Evolutionary conservation across 2,113 vertebrate genomes (phyloP).

Genomic region (Sphyrna mokarran): DNA sequence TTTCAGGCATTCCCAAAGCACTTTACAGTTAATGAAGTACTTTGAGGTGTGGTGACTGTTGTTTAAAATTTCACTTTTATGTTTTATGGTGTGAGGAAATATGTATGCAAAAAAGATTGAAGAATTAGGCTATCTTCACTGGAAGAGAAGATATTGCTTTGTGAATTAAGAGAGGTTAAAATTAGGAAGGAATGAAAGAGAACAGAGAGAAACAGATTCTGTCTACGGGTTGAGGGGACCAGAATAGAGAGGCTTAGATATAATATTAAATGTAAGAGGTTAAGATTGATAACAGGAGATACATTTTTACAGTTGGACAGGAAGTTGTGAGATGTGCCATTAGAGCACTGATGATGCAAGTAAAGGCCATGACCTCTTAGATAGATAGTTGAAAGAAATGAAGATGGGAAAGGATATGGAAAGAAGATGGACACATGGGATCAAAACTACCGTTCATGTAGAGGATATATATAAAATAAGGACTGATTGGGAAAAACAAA

Average conservation of each 20-base stretch:
- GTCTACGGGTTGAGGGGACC: not conserved
- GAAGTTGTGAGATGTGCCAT: not conserved
- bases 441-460: not conserved
- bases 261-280: not conserved
- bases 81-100: not conserved
- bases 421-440: not conserved
- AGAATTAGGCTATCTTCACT: not conserved
- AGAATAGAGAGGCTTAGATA: not conserved
- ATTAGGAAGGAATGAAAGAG: not conserved
- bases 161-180: not conserved
- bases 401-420: not conserved
- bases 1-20: not conserved
- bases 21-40: not conserved
- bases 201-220: not conserved
- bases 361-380: not conserved
- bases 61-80: not conserved
- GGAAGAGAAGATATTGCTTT: not conserved
- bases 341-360: not conserved
- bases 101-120: not conserved
- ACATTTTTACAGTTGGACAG: not conserved
- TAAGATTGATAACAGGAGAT: not conserved
- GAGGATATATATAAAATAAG: not conserved
- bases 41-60: not conserved
- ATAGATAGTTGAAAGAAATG: no score
- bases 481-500: not conserved